These are phyloP conservation scores for Archips crataeganus DNA, from an alignment of 2,888 invertebrate species.

Conservation along the genomic window DNA sequence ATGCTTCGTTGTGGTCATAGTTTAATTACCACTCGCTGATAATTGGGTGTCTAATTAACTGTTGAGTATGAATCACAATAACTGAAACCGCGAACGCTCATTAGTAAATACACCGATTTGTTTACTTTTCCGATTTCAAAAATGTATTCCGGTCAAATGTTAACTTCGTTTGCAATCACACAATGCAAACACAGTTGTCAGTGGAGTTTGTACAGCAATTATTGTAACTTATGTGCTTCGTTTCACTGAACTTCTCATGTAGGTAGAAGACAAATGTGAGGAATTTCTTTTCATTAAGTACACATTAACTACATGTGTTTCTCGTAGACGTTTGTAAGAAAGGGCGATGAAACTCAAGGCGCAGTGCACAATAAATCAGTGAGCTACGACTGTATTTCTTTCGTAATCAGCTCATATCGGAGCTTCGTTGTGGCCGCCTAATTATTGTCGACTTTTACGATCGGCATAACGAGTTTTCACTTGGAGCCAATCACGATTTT, in stretches of 20 bases:
- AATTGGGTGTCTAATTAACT: conserved; percentile 60
- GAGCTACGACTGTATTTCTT: conserved; percentile 82
- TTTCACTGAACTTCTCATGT: conserved; percentile 51
- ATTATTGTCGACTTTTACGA: conserved; percentile 85
- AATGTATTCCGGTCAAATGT: conserved; percentile 11
- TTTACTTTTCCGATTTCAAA: conserved; percentile 25
- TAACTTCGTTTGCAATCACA: conserved; percentile 29
- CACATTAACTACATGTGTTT: conserved; percentile 65
- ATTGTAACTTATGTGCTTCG: conserved; percentile 20
- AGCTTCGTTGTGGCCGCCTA: conserved; percentile 80
- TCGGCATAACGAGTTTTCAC: conserved; percentile 83
- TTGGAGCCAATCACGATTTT: conserved; percentile 84
- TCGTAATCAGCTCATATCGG: conserved; percentile 85
- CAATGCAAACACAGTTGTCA: conserved; percentile 12
- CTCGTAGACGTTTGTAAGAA: conserved; percentile 57
- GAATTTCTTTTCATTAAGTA: conserved; percentile 74
- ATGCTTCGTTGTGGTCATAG: conserved; percentile 47
- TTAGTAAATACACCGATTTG: conserved; percentile 37
- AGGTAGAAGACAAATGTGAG: conserved; percentile 69
- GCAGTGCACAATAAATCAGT: conserved; percentile 78
- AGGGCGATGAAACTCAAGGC: conserved; percentile 72
- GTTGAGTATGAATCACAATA: conserved; percentile 44
- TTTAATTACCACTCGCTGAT: conserved; percentile 59
- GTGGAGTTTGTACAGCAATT: conserved; percentile 33
- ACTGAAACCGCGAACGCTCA: conserved; percentile 41